phyloP scores from a whole-genome alignment of 2,888 invertebrate species.

The Xanthia togata region DNA sequence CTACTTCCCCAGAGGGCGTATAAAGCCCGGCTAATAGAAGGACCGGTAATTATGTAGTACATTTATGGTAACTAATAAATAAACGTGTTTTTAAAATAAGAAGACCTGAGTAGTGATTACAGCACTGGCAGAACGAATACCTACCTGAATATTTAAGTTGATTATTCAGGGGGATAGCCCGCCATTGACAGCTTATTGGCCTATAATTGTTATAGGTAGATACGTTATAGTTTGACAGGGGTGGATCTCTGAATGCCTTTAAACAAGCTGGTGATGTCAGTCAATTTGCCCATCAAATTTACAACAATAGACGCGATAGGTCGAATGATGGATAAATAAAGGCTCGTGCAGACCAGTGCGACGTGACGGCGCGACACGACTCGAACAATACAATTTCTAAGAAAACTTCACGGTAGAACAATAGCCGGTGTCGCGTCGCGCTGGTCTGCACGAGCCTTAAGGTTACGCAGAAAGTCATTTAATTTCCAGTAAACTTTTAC shows the following conservation, averaged over 20 bases:
- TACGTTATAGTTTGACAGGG: not conserved
- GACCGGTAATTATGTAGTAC: slow-evolving; percentile 11
- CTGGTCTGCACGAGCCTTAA: too few species aligned
- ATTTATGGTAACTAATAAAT: slow-evolving; percentile 13
- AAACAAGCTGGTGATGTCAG: not conserved
- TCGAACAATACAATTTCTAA: too few species aligned
- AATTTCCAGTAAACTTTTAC: not conserved
- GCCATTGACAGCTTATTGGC: too few species aligned
- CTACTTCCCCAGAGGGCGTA: not conserved
- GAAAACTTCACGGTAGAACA: too few species aligned
- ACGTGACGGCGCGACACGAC: too few species aligned
- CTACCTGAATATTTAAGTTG: too few species aligned
- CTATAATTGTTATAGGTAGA: too few species aligned
- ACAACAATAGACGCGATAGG: not conserved
- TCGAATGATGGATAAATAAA: not conserved
- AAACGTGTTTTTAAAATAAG: not conserved
- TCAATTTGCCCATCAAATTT: not conserved
- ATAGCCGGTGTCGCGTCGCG: too few species aligned
- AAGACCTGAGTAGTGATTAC: not conserved
- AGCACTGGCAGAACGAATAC: too few species aligned
- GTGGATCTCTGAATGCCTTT: not conserved
- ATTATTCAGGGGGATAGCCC: too few species aligned
- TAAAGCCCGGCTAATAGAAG: not conserved
- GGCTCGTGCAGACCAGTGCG: too few species aligned
- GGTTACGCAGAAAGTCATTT: not conserved